phyloP scores from a whole-genome alignment of 2,113 vertebrate genomes.

The Nicator chloris region DNA sequence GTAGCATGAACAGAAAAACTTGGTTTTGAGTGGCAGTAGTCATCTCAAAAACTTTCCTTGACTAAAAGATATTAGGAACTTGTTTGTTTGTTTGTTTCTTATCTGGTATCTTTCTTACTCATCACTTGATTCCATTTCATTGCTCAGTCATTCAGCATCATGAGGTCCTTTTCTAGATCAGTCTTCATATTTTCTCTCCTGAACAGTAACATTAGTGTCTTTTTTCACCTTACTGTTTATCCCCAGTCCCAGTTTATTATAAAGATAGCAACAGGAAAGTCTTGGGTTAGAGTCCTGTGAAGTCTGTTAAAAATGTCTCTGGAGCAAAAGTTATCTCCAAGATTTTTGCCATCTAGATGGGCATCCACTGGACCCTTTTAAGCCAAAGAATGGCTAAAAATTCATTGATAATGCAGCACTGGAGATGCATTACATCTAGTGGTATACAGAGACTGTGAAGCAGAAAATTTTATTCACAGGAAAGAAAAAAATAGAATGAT shows the following conservation, averaged over 20 bases:
- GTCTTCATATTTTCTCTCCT: background rate
- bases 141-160: background rate
- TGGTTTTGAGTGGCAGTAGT: background rate
- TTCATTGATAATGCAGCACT: background rate
- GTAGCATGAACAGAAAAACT: background rate
- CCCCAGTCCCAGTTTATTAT: background rate
- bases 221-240: background rate
- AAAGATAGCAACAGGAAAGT: background rate
- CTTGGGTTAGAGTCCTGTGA: background rate
- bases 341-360: background rate
- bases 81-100: background rate
- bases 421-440: background rate
- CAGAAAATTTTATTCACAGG: background rate
- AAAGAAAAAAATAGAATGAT: background rate
- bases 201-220: background rate
- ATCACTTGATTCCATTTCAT: background rate
- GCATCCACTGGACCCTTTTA: background rate
- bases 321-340: background rate
- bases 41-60: background rate
- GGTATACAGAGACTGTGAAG: background rate
- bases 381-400: background rate
- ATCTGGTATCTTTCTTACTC: too few species aligned
- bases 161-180: background rate
- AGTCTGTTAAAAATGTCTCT: background rate
- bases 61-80: background rate